A percentile compares a stretch with the other conserved stretches of the same genome.
These are phyloP conservation scores for Anarhynchus alexandrinus DNA, from an alignment of 2,113 vertebrate genomes.

Conservation along the genomic window DNA sequence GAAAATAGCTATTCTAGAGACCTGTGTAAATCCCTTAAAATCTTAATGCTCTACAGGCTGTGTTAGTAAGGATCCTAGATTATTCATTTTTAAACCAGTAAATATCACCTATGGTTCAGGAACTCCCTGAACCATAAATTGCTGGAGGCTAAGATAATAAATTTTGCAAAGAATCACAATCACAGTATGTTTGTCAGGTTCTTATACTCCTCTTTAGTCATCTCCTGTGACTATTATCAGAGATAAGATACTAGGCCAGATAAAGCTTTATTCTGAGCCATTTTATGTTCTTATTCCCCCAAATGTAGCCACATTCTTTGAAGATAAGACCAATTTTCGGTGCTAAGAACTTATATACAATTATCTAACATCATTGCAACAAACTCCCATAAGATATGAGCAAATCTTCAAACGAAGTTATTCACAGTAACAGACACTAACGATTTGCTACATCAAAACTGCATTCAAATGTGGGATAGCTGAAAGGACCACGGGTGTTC, in stretches of 20 bases:
- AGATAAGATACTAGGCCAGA: neutral
- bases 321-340: neutral
- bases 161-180: conserved; percentile 41
- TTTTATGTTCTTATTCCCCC: neutral
- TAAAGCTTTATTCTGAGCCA: neutral
- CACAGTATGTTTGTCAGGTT: neutral
- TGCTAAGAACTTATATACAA: neutral
- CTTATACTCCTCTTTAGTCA: neutral
- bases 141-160: conserved; percentile 39
- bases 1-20: neutral
- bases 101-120: conserved; percentile 31
- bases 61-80: neutral
- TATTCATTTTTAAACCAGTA: conserved; percentile 12
- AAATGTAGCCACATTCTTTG: neutral
- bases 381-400: neutral
- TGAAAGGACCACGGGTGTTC: neutral
- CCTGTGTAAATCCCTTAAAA: neutral
- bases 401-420: neutral
- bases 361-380: neutral
- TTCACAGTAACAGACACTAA: neutral
- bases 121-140: conserved; percentile 35
- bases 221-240: neutral
- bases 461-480: neutral
- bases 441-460: neutral
- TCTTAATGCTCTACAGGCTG: neutral